Evolutionary conservation across 1,140 invertebrate genomes (phyloP), one percentile per base, ranked within the genome.

Genomic region (Eubasilissa regina): DNA sequence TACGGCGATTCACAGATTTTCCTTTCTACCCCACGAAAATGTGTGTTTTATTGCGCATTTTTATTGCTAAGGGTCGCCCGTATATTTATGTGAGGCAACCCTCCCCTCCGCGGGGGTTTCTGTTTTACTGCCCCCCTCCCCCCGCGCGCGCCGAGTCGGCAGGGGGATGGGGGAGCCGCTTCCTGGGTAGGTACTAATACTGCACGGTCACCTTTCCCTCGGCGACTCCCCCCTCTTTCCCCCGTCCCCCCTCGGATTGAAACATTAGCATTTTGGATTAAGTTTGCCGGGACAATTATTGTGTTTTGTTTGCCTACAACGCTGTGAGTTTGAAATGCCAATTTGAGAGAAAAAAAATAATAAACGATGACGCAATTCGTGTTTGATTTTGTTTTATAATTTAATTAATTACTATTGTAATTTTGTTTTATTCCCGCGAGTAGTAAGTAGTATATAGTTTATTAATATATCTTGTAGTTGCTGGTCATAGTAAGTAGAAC

Each of bases 1-100:
- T 35, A 47, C 3, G 53, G 51, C 53, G 64, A 74, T 74, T 74
- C 53, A 74, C 70, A 74, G 70, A 74, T 74, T 74, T 72, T 43
- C 25, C 70, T 74, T 74, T 74, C 70, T 74, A 44, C 70, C 53
- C 51, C 53, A 56, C 53, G 51, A 74, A 74, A 74, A 74, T 56
- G 70, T 74, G 70, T 74, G 70, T 74, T 74, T 74, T 74, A 74
- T 74, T 74, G 70, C 70, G 70, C 53, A 74, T 56, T 74, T 74
- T 74, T 74, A 74, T 74, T 74, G 70, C 70, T 11, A 43, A 56
- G 70, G 70, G 70, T 56, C 43, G 64, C 70, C 70, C 53, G 70
- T 56, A 56, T 74, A 74, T 74, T 74, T 74, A 74, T 56, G 70
- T 47, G 70, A 43, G 53, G 53, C 51, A 13, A 17, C 51, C 62